Evolutionary conservation across 2,888 invertebrate species (phyloP).

Genomic region (Crocallis elinguaria): DNA sequence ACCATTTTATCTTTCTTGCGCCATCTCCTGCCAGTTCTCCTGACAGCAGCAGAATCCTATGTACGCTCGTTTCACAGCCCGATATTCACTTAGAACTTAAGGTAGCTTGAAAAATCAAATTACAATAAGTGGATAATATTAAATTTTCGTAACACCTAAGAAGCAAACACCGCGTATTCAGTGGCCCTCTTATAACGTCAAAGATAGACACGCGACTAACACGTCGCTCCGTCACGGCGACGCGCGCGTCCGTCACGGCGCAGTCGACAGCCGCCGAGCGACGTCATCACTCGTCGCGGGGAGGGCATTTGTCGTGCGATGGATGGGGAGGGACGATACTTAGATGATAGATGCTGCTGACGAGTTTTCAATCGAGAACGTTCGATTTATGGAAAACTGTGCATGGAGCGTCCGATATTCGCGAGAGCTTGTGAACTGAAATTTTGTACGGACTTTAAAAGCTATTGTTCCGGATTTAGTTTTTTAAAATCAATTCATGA

Average conservation of each 20-base stretch:
- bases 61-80: no score
- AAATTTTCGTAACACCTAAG: no score
- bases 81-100: no score
- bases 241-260: conserved; percentile 43
- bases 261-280: conserved; percentile 41
- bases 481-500: no score
- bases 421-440: neutral
- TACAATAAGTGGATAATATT: no score
- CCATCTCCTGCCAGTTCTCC: no score
- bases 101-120: no score
- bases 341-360: conserved; percentile 16
- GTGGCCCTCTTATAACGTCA: conserved; percentile 5
- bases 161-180: neutral
- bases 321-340: conserved; percentile 5
- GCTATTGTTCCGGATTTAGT: no score
- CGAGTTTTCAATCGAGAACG: conserved; percentile 19
- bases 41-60: no score
- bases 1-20: no score
- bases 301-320: conserved; percentile 38
- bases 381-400: conserved; percentile 9
- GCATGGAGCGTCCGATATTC: neutral
- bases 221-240: conserved; percentile 42
- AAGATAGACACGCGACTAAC: conserved; percentile 20
- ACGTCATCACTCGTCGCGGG: conserved; percentile 43
- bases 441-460: neutral